Evolutionary conservation across 2,888 invertebrate species (phyloP).

Genomic region (Punctoribates punctum): DNA sequence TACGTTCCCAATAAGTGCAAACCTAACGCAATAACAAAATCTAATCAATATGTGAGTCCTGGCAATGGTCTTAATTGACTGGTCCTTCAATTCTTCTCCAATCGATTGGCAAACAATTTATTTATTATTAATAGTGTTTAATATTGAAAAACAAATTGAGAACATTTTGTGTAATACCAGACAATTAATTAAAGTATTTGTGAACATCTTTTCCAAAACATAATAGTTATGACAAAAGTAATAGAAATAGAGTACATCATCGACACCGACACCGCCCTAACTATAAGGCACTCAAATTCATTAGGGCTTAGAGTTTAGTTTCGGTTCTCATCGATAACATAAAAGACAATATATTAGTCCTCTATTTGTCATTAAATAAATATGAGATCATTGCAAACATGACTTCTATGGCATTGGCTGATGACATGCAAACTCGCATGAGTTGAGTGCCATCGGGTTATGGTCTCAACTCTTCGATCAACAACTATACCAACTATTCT

Average conservation of each 20-base stretch:
- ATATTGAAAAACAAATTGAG: not conserved
- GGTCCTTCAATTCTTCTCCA: too few species aligned
- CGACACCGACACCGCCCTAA: not conserved
- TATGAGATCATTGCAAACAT: slow-evolving; percentile 14
- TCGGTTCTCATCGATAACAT: not conserved
- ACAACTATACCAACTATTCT: too few species aligned
- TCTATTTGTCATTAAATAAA: slow-evolving; percentile 21
- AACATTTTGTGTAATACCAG: not conserved
- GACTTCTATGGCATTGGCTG: not conserved
- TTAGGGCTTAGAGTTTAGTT: not conserved
- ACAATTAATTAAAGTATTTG: slow-evolving; percentile 19
- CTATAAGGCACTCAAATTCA: too few species aligned
- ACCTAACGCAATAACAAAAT: too few species aligned
- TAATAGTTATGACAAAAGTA: not conserved
- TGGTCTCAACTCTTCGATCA: not conserved
- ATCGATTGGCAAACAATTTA: too few species aligned
- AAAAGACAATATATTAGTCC: not conserved
- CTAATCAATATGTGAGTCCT: too few species aligned
- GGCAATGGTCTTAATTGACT: too few species aligned
- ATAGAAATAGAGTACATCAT: not conserved
- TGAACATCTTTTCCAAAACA: not conserved
- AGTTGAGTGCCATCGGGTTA: not conserved
- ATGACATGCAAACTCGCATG: slow-evolving; percentile 23
- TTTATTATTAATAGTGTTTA: too few species aligned
- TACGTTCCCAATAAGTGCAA: too few species aligned